Evolutionary conservation across 2,113 vertebrate species (phyloP).

Genomic region (Leuciscus idus): DNA sequence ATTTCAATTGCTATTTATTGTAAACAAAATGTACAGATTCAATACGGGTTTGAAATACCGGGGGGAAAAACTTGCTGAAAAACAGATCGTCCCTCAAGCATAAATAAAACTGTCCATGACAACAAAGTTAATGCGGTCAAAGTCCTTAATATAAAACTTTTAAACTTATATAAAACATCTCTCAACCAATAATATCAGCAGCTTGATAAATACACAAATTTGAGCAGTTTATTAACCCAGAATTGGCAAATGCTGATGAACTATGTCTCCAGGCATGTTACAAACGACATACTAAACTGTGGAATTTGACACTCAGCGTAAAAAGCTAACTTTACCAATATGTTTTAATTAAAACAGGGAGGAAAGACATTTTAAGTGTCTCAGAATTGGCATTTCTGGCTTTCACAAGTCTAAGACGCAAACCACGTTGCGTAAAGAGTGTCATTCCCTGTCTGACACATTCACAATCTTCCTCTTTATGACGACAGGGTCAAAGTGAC

Average conservation of each 20-base stretch:
- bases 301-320: constrained; percentile 19
- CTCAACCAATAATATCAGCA: neutral
- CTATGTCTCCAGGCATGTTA: neutral
- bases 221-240: constrained; percentile 17
- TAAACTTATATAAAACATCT: neutral
- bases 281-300: neutral
- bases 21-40: too few species aligned
- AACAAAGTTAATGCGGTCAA: too few species aligned
- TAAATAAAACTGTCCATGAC: too few species aligned
- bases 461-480: neutral
- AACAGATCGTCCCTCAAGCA: too few species aligned
- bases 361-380: neutral
- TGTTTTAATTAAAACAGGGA: constrained; percentile 11
- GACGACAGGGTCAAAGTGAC: constrained; percentile 20
- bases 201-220: constrained; percentile 22
- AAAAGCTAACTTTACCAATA: neutral
- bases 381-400: neutral
- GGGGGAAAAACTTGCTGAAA: too few species aligned
- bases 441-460: neutral
- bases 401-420: neutral
- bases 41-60: too few species aligned
- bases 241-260: neutral
- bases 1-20: too few species aligned
- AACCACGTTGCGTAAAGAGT: neutral
- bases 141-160: too few species aligned